phyloP scores from a whole-genome alignment of 2,888 invertebrate genomes.

The Seira musarum region DNA sequence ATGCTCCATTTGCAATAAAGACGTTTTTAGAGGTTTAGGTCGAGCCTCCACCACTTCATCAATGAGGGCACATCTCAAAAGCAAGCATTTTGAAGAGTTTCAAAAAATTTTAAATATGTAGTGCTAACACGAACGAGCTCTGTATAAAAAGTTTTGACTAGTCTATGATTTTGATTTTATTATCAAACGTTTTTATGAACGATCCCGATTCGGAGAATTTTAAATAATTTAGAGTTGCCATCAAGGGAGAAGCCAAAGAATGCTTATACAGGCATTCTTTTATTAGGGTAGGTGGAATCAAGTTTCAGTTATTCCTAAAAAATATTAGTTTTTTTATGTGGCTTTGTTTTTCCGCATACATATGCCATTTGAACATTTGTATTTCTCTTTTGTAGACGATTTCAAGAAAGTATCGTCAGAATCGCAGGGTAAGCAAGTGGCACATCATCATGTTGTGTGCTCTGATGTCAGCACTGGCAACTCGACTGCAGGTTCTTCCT shows the following conservation, averaged over 20 bases:
- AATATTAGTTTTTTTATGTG: too few species aligned
- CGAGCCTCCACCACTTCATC: background rate
- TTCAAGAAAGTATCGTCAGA: too few species aligned
- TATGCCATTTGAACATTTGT: too few species aligned
- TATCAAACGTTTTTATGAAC: background rate
- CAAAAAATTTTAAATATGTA: background rate
- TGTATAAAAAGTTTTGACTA: background rate
- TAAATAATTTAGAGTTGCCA: too few species aligned
- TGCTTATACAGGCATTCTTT: background rate
- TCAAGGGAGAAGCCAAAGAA: conserved; percentile 7
- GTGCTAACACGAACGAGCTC: background rate
- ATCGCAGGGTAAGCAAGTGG: too few species aligned
- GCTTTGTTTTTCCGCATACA: too few species aligned
- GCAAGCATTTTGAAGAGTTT: background rate
- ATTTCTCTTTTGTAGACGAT: too few species aligned
- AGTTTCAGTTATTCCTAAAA: too few species aligned
- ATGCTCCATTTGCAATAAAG: background rate
- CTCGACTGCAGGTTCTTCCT: background rate
- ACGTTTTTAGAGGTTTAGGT: background rate
- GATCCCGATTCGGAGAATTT: too few species aligned
- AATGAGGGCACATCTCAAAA: background rate
- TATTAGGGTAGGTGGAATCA: too few species aligned
- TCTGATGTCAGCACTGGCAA: too few species aligned
- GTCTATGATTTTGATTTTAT: background rate
- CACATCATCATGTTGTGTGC: too few species aligned